Conservation (phyloP, 2,113 vertebrate species). For the Oryctolagus cuniculus region mOryCun1.1 NC_091439.1:95649501-95650000, state of each 20-base stretch:
- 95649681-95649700: not conserved
- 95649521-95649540: not conserved
- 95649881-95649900: not conserved
- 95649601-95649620: not conserved
- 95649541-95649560: not conserved
- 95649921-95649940: not conserved
- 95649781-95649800: not conserved
- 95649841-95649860: not conserved
- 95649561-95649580: not conserved
- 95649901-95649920: not conserved
- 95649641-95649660: not conserved
- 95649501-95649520: not conserved
- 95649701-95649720: not conserved
- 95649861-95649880: not conserved
- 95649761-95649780: not conserved
- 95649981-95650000: not conserved
- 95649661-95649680: not conserved
- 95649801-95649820: conserved; percentile 8
- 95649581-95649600: not conserved
- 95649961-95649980: not conserved
- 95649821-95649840: not conserved
- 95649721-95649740: not conserved
- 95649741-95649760: not conserved
- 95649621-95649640: not conserved
- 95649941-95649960: not conserved